Percentiles rank a stretch among this genome's conserved stretches.
These are phyloP conservation scores for Chondrilla cf. caribensis DNA, from an alignment of 37 sponge, comb jelly and placozoan species.

Conservation along the genomic window DNA sequence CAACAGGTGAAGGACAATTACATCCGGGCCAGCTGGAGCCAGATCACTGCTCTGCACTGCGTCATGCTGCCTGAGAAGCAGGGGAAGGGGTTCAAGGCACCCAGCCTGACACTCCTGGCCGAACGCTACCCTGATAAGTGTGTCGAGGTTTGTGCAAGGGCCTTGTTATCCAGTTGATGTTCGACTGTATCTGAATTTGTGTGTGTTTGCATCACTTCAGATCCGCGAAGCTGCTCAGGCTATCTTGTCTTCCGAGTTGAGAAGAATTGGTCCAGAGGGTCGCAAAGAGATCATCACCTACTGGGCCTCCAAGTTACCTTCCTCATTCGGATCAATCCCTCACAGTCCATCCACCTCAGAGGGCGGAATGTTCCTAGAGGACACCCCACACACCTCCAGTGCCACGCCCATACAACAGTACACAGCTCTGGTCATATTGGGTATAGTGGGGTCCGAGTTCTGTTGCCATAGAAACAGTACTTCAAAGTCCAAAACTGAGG, in stretches of 20 bases:
- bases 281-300: slow-evolving; percentile 41
- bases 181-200: not conserved
- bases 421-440: slow-evolving; percentile 86
- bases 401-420: slow-evolving; percentile 75
- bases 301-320: slow-evolving; percentile 76
- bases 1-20: slow-evolving; percentile 47
- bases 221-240: slow-evolving; percentile 93
- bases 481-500: slow-evolving; percentile 7
- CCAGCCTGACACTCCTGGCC: slow-evolving; percentile 83
- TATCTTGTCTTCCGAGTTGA: slow-evolving; percentile 79
- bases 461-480: slow-evolving; percentile 4
- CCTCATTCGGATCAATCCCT: slow-evolving; percentile 5
- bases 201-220: slow-evolving; percentile 27
- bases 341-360: not conserved
- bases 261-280: slow-evolving; percentile 56
- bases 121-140: slow-evolving; percentile 67
- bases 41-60: slow-evolving; percentile 89
- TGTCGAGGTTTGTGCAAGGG: too few relatives aligned
- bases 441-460: slow-evolving; percentile 92
- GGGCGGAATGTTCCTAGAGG: not conserved
- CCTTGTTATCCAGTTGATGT: not conserved
- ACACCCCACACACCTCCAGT: slow-evolving; percentile 15
- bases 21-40: slow-evolving; percentile 87
- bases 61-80: slow-evolving; percentile 93
- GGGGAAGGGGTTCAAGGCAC: slow-evolving; percentile 74